Percentiles rank a stretch among this genome's conserved stretches.
These are phyloP conservation scores for Nettapus auritus DNA, from an alignment of 2,113 vertebrate genomes.

Conservation along the genomic window DNA sequence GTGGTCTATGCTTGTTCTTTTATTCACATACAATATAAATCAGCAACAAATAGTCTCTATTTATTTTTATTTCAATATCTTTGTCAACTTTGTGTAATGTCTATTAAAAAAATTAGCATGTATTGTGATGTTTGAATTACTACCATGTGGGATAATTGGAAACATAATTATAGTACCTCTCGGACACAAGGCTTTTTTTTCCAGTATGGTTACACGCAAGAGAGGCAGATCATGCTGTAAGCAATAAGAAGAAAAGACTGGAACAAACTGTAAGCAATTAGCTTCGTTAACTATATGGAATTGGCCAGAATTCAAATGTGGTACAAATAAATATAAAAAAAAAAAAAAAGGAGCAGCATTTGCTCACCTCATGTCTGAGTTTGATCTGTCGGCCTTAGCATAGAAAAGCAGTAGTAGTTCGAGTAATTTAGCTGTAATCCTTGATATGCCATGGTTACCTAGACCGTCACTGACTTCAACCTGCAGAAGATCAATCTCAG, in stretches of 20 bases:
- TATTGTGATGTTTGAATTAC: neutral
- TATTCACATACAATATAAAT: neutral
- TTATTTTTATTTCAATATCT: neutral
- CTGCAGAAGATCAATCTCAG: neutral
- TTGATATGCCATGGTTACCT: neutral
- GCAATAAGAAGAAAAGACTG: neutral
- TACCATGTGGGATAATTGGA: constrained; percentile 1
- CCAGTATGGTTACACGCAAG: neutral
- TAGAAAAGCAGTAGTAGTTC: neutral
- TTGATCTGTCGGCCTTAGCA: neutral
- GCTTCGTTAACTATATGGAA: neutral
- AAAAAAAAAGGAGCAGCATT: neutral
- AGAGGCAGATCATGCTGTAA: constrained; percentile 6
- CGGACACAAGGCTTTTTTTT: neutral
- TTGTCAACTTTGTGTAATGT: neutral
- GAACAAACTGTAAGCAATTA: constrained; percentile 11
- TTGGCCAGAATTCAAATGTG: neutral
- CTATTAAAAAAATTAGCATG: neutral
- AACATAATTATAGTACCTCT: constrained; percentile 10
- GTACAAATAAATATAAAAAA: neutral
- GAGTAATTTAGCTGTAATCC: neutral
- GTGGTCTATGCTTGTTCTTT: neutral
- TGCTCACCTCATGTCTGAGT: neutral
- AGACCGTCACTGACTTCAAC: neutral
- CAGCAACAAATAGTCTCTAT: neutral